Conservation (phyloP, 2,888 invertebrate genomes). For the Pegoplata infirma region DNA sequence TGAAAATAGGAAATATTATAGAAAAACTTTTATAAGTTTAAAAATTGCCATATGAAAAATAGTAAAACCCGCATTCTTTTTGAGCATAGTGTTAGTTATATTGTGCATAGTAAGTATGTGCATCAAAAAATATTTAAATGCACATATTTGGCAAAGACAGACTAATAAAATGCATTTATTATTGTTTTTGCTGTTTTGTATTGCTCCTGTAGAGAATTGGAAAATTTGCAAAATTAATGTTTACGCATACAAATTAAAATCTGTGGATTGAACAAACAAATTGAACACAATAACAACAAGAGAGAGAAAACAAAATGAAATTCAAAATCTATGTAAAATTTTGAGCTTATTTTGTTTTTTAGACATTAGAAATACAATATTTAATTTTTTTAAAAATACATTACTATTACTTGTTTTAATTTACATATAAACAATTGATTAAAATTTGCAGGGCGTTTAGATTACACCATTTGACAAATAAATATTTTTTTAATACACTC, state of each 20-base stretch:
- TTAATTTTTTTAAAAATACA: too few species aligned
- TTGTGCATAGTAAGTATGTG: neutral
- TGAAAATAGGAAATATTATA: too few species aligned
- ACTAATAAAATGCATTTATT: neutral
- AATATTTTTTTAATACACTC: too few species aligned
- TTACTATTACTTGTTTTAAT: constrained; percentile 25
- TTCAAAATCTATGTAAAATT: neutral
- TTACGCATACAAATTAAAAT: constrained; percentile 49
- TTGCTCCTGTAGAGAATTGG: constrained; percentile 45
- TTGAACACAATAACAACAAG: constrained; percentile 48
- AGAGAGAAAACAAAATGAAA: constrained; percentile 9
- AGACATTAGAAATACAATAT: neutral
- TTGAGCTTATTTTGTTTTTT: constrained; percentile 5
- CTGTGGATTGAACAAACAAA: constrained; percentile 59
- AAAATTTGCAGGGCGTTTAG: too few species aligned
- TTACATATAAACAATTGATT: constrained; percentile 42
- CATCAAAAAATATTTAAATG: neutral
- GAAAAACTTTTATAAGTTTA: too few species aligned
- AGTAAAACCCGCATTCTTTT: too few species aligned
- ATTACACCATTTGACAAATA: too few species aligned
- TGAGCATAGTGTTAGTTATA: neutral
- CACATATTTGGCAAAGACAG: neutral
- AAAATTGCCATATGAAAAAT: too few species aligned
- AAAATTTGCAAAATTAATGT: constrained; percentile 49
- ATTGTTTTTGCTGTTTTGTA: constrained; percentile 8